Conservation (phyloP, 2,888 invertebrate species). For the Dendrolimus houi region DNA sequence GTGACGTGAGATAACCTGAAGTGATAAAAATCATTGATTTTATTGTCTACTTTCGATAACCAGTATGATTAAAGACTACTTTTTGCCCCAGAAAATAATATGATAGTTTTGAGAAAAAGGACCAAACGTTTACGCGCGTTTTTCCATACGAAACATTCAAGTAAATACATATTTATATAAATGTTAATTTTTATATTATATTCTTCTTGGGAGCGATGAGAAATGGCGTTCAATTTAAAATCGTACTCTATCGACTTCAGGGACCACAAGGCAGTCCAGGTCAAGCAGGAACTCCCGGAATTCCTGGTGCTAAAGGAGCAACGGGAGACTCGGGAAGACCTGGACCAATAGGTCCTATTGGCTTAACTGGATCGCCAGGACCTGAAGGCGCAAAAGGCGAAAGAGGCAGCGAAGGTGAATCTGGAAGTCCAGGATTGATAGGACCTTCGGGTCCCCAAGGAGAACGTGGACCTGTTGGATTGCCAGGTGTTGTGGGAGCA, state of each 20-base stretch:
- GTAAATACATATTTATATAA: no score
- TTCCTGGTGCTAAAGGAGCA: slow-evolving; percentile 81
- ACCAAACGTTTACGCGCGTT: no score
- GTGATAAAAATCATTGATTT: no score
- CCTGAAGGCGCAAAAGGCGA: slow-evolving; percentile 86
- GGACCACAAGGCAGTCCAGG: slow-evolving; percentile 84
- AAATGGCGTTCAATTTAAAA: no score
- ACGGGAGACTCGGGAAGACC: slow-evolving; percentile 82
- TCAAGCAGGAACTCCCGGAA: slow-evolving; percentile 81
- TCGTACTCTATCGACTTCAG: slow-evolving; percentile 38
- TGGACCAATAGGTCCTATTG: slow-evolving; percentile 80
- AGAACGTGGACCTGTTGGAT: slow-evolving; percentile 77
- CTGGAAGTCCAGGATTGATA: slow-evolving; percentile 81
- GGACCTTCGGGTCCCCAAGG: slow-evolving; percentile 84
- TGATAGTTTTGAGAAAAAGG: no score
- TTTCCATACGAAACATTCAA: no score
- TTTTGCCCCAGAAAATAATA: no score
- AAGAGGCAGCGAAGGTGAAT: slow-evolving; percentile 80
- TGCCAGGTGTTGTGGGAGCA: slow-evolving; percentile 80
- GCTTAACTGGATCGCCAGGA: slow-evolving; percentile 83
- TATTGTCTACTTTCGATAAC: no score
- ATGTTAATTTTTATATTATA: no score
- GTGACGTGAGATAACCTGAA: no score
- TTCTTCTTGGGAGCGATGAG: no score
- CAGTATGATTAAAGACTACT: no score